Percentiles rank a stretch among this genome's conserved stretches.
Evolutionary conservation across 2,888 invertebrate genomes (phyloP).

Genomic region (Microplitis deprimator): DNA sequence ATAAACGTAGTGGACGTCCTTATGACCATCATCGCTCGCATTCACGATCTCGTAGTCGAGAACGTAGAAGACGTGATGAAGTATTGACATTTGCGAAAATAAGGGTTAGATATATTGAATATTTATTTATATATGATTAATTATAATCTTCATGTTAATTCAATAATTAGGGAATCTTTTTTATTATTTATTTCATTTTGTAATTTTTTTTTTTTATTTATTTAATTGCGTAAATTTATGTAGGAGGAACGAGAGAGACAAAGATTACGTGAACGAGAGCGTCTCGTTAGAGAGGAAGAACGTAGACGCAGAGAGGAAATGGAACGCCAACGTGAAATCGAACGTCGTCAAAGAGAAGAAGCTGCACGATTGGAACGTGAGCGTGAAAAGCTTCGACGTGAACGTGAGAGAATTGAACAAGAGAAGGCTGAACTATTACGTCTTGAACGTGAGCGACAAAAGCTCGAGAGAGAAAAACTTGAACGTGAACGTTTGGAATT

Average conservation of each 20-base stretch:
- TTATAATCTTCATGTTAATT: not conserved
- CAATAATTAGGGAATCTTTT: constrained; percentile 18
- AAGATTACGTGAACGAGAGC: constrained; percentile 83
- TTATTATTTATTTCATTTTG: not conserved
- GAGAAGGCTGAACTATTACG: constrained; percentile 89
- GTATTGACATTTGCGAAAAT: constrained; percentile 87
- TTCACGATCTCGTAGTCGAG: constrained; percentile 67
- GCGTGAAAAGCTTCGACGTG: constrained; percentile 84
- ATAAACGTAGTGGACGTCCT: constrained; percentile 66
- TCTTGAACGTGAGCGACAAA: constrained; percentile 87
- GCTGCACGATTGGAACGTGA: constrained; percentile 86
- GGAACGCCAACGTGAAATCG: constrained; percentile 83
- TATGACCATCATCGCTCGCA: constrained; percentile 66
- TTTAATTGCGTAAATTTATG: constrained; percentile 34
- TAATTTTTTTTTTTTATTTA: not conserved
- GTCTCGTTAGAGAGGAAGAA: constrained; percentile 85
- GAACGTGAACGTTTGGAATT: constrained; percentile 87
- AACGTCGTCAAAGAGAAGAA: constrained; percentile 88
- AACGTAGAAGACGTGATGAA: constrained; percentile 76
- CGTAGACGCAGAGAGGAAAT: constrained; percentile 85
- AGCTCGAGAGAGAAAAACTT: constrained; percentile 80
- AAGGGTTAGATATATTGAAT: constrained; percentile 74
- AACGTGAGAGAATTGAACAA: constrained; percentile 89
- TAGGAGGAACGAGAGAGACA: constrained; percentile 84
- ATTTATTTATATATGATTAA: constrained; percentile 32